Percentiles rank a stretch among this genome's conserved stretches.
These are phyloP conservation scores for Hemibagrus guttatus DNA, from an alignment of 2,797 vertebrate species.

Conservation along the genomic window DNA sequence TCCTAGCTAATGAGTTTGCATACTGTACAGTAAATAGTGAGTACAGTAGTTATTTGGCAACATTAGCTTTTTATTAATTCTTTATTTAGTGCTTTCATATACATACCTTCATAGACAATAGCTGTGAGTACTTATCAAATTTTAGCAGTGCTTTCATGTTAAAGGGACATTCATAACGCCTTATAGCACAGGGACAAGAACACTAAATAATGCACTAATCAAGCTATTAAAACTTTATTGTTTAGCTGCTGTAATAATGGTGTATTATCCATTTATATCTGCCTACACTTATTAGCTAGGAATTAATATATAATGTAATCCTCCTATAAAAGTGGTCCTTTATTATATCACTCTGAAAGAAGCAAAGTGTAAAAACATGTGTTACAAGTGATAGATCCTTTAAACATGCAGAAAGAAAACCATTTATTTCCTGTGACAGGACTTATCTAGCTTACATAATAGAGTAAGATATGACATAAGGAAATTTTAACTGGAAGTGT, in stretches of 20 bases:
- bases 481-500: not conserved
- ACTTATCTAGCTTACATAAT: too few relatives aligned
- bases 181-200: not conserved
- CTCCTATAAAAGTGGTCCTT: not conserved
- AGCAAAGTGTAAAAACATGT: not conserved
- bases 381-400: not conserved
- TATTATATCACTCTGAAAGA: not conserved
- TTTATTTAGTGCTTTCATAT: not conserved
- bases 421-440: not conserved
- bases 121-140: not conserved
- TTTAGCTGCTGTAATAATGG: not conserved
- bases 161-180: not conserved
- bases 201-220: not conserved
- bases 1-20: too few relatives aligned
- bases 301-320: not conserved
- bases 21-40: not conserved
- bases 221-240: not conserved
- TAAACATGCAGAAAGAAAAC: conserved; percentile 1
- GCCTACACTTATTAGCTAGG: not conserved
- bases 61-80: not conserved
- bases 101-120: not conserved
- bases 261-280: not conserved
- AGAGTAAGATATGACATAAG: not conserved
- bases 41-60: not conserved
- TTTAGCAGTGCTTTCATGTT: not conserved